phyloP scores from a whole-genome alignment of 2,113 vertebrate genomes.

The Oenanthe melanoleuca region DNA sequence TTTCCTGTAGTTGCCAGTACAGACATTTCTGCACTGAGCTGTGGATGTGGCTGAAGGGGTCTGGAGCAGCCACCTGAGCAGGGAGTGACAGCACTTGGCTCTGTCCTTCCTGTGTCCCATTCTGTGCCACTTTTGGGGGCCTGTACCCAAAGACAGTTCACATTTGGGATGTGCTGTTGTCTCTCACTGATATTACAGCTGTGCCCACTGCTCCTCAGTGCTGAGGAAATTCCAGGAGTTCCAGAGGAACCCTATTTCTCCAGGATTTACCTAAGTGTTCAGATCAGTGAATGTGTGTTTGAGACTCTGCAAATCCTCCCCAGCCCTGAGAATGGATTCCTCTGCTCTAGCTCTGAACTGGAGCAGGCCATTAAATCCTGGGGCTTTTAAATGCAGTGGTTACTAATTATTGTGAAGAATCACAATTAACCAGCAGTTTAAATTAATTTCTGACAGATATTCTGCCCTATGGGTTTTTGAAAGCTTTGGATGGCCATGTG shows the following conservation, averaged over 20 bases:
- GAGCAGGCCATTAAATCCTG: constrained; percentile 1
- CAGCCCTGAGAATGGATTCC: neutral
- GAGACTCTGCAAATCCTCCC: neutral
- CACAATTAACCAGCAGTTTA: constrained; percentile 47
- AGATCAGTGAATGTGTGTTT: neutral
- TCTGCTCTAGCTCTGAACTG: neutral
- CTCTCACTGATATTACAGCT: neutral
- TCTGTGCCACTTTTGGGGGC: neutral
- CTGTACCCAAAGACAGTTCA: neutral
- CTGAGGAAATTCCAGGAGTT: neutral
- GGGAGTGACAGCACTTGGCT: neutral
- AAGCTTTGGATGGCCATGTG: neutral
- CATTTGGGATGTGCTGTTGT: fast-evolving
- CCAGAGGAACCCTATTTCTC: neutral
- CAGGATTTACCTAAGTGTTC: neutral
- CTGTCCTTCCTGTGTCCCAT: neutral
- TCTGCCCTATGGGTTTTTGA: neutral
- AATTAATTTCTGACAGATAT: constrained; percentile 35
- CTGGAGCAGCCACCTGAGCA: neutral
- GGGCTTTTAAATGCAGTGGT: constrained; percentile 7
- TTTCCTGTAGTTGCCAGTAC: neutral
- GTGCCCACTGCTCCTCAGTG: neutral
- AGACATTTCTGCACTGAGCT: neutral
- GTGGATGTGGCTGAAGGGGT: neutral
- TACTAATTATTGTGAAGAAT: constrained; percentile 24